Percentiles rank a stretch among this genome's conserved stretches.
These are phyloP conservation scores for Pecten maximus DNA, from an alignment of 2,888 invertebrate genomes.

Conservation along the genomic window DNA sequence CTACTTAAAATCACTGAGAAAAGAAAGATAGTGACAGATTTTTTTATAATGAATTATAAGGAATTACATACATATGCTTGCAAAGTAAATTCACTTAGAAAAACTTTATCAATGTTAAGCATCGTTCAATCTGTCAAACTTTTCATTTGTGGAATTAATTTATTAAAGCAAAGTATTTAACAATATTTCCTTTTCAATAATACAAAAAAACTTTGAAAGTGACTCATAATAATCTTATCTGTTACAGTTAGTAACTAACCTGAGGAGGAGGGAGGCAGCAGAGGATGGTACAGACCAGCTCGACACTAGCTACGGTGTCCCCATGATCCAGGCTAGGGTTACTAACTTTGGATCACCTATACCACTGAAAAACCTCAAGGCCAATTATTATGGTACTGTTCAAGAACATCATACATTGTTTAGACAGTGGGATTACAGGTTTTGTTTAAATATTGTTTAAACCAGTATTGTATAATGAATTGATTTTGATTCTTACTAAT, in stretches of 20 bases:
- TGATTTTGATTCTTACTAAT: too few relatives aligned
- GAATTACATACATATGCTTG: too few relatives aligned
- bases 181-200: not conserved
- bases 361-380: slow-evolving; percentile 82
- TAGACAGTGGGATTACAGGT: too few relatives aligned
- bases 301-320: slow-evolving; percentile 76
- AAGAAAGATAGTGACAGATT: too few relatives aligned
- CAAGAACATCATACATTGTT: not conserved
- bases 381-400: slow-evolving; percentile 80
- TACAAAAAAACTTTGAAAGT: not conserved
- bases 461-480: too few relatives aligned
- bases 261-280: slow-evolving; percentile 51
- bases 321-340: slow-evolving; percentile 85
- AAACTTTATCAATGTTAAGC: too few relatives aligned
- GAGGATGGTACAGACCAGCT: slow-evolving; percentile 46
- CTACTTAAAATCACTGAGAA: too few relatives aligned
- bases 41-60: too few relatives aligned
- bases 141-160: not conserved
- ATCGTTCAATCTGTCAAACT: not conserved
- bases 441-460: not conserved
- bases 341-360: slow-evolving; percentile 87
- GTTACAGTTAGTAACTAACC: slow-evolving; percentile 45
- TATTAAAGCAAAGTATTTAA: not conserved
- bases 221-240: not conserved
- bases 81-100: too few relatives aligned